Conservation (phyloP, 2,888 invertebrate genomes). For the Machimus atricapillus region DNA sequence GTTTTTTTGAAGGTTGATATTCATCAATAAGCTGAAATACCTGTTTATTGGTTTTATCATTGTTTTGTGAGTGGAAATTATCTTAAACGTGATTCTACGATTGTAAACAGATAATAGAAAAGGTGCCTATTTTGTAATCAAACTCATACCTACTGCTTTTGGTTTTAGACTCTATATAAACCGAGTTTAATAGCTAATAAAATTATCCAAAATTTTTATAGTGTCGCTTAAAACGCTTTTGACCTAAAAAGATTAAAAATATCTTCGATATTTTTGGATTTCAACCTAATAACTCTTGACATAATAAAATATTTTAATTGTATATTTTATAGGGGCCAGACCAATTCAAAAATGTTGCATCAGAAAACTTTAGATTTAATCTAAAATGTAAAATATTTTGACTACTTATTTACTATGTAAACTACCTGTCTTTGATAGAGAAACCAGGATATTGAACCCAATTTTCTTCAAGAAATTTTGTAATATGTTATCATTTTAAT, state of each 20-base stretch:
- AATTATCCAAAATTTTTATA: not conserved
- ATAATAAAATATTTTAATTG: not conserved
- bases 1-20: not conserved
- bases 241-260: not conserved
- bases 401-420: no score
- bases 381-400: not conserved
- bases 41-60: not conserved
- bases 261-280: not conserved
- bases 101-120: not conserved
- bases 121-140: not conserved
- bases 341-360: not conserved
- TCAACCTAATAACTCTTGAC: not conserved
- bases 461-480: no score
- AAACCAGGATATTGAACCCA: no score
- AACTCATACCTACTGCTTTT: not conserved
- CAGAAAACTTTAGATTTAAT: not conserved
- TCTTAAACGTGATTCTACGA: not conserved
- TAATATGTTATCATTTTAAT: no score
- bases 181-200: not conserved
- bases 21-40: not conserved
- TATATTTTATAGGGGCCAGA: not conserved
- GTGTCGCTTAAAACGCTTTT: not conserved
- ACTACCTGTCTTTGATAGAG: no score
- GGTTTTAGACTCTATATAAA: not conserved
- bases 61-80: not conserved